These are phyloP conservation scores for Alviniconcha strummeri DNA, from an alignment of 2,888 invertebrate genomes.

Conservation along the genomic window DNA sequence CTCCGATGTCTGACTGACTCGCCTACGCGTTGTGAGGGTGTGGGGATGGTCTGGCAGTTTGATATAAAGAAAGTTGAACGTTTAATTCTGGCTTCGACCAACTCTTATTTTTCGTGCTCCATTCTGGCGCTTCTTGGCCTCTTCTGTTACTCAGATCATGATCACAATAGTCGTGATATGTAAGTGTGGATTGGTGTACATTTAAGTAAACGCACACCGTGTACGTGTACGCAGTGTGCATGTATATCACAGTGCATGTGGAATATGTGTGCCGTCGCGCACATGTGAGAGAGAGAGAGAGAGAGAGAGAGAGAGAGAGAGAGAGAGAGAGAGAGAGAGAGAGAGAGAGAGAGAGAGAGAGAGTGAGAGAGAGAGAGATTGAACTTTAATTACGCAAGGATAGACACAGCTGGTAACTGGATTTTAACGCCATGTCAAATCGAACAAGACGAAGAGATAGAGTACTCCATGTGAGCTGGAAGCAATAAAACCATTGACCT, in stretches of 20 bases:
- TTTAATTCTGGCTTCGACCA: conserved; percentile 18
- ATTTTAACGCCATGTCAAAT: too few species aligned
- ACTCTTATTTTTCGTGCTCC: conserved; percentile 18
- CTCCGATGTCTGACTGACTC: background rate
- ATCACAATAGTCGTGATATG: background rate
- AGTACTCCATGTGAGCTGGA: background rate
- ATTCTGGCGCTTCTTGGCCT: conserved; percentile 6
- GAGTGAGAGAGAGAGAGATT: background rate
- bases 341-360: background rate
- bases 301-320: background rate
- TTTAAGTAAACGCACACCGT: too few species aligned
- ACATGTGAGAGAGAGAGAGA: background rate
- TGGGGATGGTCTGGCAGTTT: background rate
- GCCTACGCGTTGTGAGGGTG: background rate
- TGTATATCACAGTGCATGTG: too few species aligned
- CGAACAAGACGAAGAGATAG: background rate
- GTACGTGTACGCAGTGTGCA: too few species aligned
- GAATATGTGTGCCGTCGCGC: too few species aligned
- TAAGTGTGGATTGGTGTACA: too few species aligned
- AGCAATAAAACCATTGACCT: too few species aligned
- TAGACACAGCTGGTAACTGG: too few species aligned
- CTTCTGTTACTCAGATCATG: conserved; percentile 12
- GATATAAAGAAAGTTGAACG: conserved; percentile 17
- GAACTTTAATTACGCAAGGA: background rate
- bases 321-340: background rate